phyloP scores from a whole-genome alignment of 2,797 vertebrate genomes.

The Phrynocephalus forsythii region DNA sequence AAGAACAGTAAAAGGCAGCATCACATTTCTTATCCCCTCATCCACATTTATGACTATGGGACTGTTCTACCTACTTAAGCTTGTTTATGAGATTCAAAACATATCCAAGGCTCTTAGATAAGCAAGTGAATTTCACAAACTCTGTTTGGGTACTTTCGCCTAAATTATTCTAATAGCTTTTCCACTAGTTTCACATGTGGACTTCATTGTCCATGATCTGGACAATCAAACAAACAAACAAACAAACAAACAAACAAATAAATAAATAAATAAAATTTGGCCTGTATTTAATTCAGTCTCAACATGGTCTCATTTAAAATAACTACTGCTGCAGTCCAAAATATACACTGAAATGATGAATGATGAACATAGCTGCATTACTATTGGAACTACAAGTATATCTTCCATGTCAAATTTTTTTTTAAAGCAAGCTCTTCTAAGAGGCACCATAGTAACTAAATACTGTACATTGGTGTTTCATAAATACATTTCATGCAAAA shows the following conservation, averaged over 20 bases:
- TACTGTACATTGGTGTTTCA: neutral
- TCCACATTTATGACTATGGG: neutral
- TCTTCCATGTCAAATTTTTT: neutral
- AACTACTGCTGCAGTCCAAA: neutral
- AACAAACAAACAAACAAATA: no score
- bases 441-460: neutral
- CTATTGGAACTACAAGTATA: neutral
- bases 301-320: slow-evolving; percentile 9
- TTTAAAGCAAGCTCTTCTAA: neutral
- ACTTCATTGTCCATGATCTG: slow-evolving; percentile 10
- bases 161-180: slow-evolving; percentile 23
- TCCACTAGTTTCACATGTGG: neutral
- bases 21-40: no score
- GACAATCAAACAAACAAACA: no score
- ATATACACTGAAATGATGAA: neutral
- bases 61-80: neutral
- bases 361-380: neutral
- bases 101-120: neutral
- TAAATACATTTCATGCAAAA: neutral
- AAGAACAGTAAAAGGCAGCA: no score
- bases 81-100: neutral
- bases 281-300: slow-evolving; percentile 21
- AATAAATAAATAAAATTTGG: neutral
- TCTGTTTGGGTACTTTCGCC: slow-evolving; percentile 15
- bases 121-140: neutral